Conservation (phyloP, 2,888 invertebrate species). For the Subacronicta megacephala region DNA sequence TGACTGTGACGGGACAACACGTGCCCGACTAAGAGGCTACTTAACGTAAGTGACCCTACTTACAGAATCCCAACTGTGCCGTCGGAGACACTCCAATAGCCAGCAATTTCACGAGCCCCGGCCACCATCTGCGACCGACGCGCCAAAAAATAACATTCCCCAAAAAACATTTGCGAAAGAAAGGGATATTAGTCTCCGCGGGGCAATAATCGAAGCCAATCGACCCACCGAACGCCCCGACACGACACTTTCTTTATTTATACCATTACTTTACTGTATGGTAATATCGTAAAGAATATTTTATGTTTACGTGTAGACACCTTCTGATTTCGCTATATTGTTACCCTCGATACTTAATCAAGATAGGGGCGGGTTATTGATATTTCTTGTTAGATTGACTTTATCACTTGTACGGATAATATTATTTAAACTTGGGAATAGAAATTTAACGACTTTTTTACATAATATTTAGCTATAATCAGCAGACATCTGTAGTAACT, state of each 20-base stretch:
- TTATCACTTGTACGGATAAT: conserved; percentile 2
- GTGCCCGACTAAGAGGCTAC: conserved; percentile 85
- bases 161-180: conserved; percentile 86
- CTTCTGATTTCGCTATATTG: conserved; percentile 70
- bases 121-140: conserved; percentile 87
- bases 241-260: conserved; percentile 85
- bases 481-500: too few species aligned
- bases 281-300: conserved; percentile 81
- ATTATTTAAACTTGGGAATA: neutral
- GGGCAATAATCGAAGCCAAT: conserved; percentile 89
- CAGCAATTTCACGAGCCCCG: conserved; percentile 79
- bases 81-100: conserved; percentile 73
- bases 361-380: conserved; percentile 41
- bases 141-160: conserved; percentile 87
- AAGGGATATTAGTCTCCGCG: conserved; percentile 89
- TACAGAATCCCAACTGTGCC: conserved; percentile 71
- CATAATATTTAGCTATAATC: too few species aligned
- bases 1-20: conserved; percentile 77
- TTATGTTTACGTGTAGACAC: conserved; percentile 72
- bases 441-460: neutral
- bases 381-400: conserved; percentile 33
- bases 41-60: conserved; percentile 88
- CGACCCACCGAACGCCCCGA: conserved; percentile 80
- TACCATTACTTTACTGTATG: conserved; percentile 76
- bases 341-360: conserved; percentile 43